Base-by-base conservation (phyloP, 2,113 vertebrate genomes). In the Chionodraco myersi region DNA sequence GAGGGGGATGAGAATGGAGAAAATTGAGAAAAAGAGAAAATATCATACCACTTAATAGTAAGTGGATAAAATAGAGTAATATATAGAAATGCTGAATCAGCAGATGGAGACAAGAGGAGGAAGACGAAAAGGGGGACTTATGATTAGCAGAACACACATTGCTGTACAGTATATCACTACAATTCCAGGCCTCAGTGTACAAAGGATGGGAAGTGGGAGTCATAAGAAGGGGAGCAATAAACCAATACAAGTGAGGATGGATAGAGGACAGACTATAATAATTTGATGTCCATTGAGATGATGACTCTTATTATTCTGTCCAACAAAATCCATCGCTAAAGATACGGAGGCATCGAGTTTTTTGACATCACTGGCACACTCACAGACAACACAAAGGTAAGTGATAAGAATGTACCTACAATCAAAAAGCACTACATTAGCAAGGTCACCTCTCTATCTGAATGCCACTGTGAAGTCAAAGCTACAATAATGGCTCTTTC, bases 401-500 rank as follows among this genome's bases (percentile, higher is more conserved):
- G 47, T 48, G 56, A 58, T 4, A 21, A 21, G 44, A 72, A 79
- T 78, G 67, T 71, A 77, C 75, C 62, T 52, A 1, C 52, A 71
- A 52, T 69, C 51, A 51, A 51, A 68, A 30, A 54, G 61, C 26
- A 23, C 36, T 45, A 78, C 60, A 59, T 70, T 56, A 1, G 83
- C 64, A 72, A 53, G 53, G 81, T 75, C 75, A 86, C 52, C 64
- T 73, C 87, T 64, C 72, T 34, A 57, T 79, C 77, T 82, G 57
- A 82, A 89, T 73, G 83, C 86, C 83, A 85, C 62, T 48, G 72
- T 85, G 84, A 65, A 36, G 54, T 75, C 83, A 84, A 70, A 58
- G 65, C 75, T 75, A 59, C 30, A 80, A 74, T 88, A 89, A 90
- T 66, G 71, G 79, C 79, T 85, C 41, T 60, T 79, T 80, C 89